Percentiles rank a stretch among this genome's conserved stretches.
phyloP scores from a whole-genome alignment of 2,888 invertebrate species.

The Drosophila paracracens region DNA sequence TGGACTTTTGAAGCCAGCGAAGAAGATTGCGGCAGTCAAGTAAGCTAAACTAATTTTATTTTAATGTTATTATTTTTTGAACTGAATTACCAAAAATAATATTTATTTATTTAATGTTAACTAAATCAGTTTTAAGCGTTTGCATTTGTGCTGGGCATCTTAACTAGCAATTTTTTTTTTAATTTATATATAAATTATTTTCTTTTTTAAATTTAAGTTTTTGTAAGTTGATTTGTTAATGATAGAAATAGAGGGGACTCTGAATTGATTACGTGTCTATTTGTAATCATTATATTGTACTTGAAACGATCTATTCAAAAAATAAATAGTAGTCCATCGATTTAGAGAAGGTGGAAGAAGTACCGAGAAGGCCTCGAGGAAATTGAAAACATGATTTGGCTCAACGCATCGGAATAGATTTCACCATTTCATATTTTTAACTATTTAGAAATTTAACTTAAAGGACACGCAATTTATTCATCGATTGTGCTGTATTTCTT shows the following conservation, averaged over 20 bases:
- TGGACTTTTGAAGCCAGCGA: slow-evolving; percentile 56
- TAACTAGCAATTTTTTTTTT: no score
- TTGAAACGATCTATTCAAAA: neutral
- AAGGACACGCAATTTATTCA: neutral
- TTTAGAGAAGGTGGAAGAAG: neutral
- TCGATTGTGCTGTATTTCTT: neutral
- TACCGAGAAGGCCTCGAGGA: neutral
- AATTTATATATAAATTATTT: no score
- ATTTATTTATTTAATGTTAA: neutral
- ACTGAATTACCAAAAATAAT: neutral
- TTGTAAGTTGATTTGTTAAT: neutral
- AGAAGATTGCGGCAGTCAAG: slow-evolving; percentile 44
- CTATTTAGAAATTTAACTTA: neutral
- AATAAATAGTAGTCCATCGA: neutral
- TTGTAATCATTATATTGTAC: neutral
- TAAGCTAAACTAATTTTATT: slow-evolving; percentile 22
- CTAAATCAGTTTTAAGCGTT: no score
- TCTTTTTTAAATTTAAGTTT: no score
- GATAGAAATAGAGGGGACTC: neutral
- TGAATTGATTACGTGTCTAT: neutral
- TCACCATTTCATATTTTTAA: neutral
- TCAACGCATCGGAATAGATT: neutral
- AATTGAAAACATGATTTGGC: neutral
- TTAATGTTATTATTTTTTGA: neutral
- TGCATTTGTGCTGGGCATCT: no score